Evolutionary conservation across 2,113 vertebrate genomes (phyloP).

Genomic region (Strix aluco): DNA sequence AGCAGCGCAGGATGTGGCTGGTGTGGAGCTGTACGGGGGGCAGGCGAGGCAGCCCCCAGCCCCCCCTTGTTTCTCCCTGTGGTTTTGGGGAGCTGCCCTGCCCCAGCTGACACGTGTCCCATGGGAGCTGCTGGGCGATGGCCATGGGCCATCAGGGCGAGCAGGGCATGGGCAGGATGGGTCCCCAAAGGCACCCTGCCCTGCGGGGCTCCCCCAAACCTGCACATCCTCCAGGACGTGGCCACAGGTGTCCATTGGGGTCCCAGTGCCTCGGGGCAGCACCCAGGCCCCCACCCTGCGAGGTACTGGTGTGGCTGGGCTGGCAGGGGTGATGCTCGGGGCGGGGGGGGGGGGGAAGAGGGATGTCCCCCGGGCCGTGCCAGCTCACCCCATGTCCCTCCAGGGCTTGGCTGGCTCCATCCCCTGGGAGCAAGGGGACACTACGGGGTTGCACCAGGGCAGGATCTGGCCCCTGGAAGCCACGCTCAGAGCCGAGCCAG

Average conservation of each 20-base stretch:
- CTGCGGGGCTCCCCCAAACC: not conserved
- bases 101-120: not conserved
- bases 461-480: not conserved
- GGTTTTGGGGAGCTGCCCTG: not conserved
- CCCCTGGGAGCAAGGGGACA: fast-evolving
- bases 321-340: fast-evolving
- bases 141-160: not conserved
- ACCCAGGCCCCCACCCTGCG: not conserved
- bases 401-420: not conserved
- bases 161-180: not conserved
- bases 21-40: fast-evolving
- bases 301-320: not conserved
- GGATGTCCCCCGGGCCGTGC: fast-evolving
- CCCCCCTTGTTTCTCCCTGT: fast-evolving
- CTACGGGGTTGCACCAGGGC: not conserved
- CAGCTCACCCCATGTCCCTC: not conserved
- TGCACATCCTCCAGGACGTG: fast-evolving
- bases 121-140: not conserved
- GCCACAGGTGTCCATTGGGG: not conserved
- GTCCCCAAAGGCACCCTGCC: not conserved
- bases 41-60: not conserved
- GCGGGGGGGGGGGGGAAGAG: not conserved
- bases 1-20: fast-evolving
- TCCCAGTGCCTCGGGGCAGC: not conserved
- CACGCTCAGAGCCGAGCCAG: not conserved